phyloP scores from a whole-genome alignment of 2,888 invertebrate species.

The Yponomeuta cagnagella region DNA sequence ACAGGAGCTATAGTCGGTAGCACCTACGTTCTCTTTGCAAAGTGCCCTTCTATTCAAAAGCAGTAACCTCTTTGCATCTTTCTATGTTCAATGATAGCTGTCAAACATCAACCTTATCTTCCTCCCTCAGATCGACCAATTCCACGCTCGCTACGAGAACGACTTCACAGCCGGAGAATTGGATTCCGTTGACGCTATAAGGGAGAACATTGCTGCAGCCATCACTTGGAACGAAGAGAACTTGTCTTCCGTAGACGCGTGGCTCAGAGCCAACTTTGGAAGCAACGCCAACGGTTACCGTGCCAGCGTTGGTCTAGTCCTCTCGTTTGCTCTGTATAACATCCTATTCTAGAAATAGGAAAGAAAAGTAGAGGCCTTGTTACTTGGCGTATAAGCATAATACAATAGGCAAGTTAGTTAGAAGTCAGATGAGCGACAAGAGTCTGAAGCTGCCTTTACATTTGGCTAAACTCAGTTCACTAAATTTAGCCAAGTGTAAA shows the following conservation, averaged over 20 bases:
- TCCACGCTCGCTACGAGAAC: constrained; percentile 34
- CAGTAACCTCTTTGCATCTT: no score
- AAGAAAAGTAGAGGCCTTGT: background rate
- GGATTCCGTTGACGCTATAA: constrained; percentile 47
- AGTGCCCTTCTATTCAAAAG: no score
- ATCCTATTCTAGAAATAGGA: background rate
- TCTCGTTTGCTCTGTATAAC: constrained; percentile 34
- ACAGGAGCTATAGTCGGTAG: no score
- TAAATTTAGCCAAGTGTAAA: no score
- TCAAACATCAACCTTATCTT: no score
- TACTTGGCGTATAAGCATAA: background rate
- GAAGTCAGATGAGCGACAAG: background rate
- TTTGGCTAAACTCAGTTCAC: no score
- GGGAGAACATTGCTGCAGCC: constrained; percentile 57
- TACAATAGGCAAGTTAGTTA: background rate
- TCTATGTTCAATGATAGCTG: no score
- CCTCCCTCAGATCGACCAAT: constrained; percentile 38
- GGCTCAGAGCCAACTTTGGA: constrained; percentile 44
- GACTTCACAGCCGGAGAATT: constrained; percentile 55
- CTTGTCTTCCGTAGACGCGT: constrained; percentile 38
- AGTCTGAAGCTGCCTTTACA: no score
- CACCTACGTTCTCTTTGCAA: no score
- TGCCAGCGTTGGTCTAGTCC: constrained; percentile 39
- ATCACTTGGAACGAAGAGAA: constrained; percentile 50
- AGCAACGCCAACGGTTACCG: constrained; percentile 37